Evolutionary conservation across 2,888 invertebrate genomes (phyloP).

Genomic region (Athripsodes cinereus): DNA sequence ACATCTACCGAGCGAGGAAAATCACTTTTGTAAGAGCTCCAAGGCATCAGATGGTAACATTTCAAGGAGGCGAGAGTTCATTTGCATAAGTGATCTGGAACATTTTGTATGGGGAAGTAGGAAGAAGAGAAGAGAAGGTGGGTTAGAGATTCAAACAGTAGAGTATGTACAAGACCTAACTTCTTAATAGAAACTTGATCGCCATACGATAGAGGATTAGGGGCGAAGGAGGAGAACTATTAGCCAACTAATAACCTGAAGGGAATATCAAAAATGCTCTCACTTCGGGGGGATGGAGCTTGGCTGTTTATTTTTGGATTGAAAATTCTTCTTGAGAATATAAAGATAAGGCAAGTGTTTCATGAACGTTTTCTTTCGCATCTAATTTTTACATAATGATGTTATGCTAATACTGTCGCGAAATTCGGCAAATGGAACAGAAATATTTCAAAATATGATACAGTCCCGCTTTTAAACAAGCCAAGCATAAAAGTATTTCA

Average conservation of each 20-base stretch:
- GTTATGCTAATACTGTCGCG: too few relatives aligned
- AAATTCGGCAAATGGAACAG: too few relatives aligned
- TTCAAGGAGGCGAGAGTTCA: conserved; percentile 15
- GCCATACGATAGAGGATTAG: conserved; percentile 8
- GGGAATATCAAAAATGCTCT: neutral
- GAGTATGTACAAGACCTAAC: conserved; percentile 3
- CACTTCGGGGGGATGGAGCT: too few relatives aligned
- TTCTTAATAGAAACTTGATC: conserved; percentile 14
- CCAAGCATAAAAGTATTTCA: too few relatives aligned
- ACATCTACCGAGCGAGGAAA: neutral
- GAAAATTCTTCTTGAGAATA: too few relatives aligned
- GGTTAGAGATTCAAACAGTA: neutral
- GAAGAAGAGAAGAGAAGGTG: neutral
- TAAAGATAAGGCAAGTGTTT: too few relatives aligned
- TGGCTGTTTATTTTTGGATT: too few relatives aligned
- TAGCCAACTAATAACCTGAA: conserved; percentile 3
- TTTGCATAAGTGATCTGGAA: conserved; percentile 24
- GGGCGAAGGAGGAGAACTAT: neutral
- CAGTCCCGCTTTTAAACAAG: too few relatives aligned
- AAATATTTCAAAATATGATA: too few relatives aligned
- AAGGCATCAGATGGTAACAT: conserved; percentile 11
- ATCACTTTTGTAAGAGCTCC: neutral
- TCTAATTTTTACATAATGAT: too few relatives aligned
- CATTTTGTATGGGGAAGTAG: conserved; percentile 15
- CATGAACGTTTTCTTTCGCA: too few relatives aligned